Evolutionary conservation across 2,113 vertebrate genomes (phyloP).

Genomic region (Heptranchias perlo): DNA sequence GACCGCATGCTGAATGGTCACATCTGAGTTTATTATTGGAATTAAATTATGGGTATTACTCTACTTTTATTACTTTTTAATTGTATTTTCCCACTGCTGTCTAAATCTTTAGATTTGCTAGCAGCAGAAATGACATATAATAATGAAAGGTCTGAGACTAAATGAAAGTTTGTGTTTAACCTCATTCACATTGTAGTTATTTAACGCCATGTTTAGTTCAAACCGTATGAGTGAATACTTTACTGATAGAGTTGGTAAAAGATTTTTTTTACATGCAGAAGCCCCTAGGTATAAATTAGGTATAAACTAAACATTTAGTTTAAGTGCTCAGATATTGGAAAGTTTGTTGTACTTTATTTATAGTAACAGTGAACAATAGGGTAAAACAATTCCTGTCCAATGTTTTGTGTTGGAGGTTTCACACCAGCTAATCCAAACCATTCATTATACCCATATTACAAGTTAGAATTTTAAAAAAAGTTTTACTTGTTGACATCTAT

Average conservation of each 20-base stretch:
- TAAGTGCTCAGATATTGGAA: not conserved
- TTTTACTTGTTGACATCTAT: not conserved
- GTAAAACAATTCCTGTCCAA: not conserved
- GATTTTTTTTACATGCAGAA: not conserved
- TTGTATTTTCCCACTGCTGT: not conserved
- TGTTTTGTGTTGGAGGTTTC: not conserved
- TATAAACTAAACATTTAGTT: not conserved
- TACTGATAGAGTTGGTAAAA: not conserved
- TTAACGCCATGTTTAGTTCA: not conserved
- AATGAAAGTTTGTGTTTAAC: not conserved
- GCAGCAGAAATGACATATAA: not conserved
- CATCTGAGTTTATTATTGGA: not conserved
- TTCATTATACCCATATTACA: not conserved
- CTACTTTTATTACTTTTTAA: not conserved
- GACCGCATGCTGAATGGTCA: not conserved
- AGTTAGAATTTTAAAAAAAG: not conserved
- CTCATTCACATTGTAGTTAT: not conserved
- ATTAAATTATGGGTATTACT: not conserved
- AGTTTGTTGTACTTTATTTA: not conserved
- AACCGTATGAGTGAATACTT: not conserved
- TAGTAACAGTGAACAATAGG: not conserved
- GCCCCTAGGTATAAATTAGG: not conserved
- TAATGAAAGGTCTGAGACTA: not conserved
- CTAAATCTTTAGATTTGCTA: too few relatives aligned
- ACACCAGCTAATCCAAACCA: not conserved